Evolutionary conservation across 2,797 vertebrate genomes (phyloP), one percentile per base, ranked within the genome.

Genomic region (Percopsis omiscomaycus): DNA sequence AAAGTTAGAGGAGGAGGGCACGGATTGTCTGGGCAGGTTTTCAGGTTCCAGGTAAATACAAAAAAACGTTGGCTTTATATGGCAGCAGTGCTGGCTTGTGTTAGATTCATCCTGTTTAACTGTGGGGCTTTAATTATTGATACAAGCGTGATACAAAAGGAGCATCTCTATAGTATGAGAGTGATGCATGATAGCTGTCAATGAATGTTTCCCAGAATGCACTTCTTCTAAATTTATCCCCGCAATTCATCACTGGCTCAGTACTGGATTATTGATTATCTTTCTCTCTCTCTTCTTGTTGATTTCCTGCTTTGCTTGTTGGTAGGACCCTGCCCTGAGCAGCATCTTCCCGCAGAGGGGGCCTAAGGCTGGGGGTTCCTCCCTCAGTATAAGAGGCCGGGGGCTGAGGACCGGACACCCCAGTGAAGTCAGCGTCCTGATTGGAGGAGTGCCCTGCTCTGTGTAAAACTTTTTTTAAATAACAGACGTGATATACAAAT

Each of bases 291-390:
- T 44, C 15, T 5, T 59, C 52, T 57, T 5, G 13, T 61, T 10
- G 49, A 30, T 73, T 29, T 62, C 55, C 3, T 72, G 29, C 45
- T 37, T 29, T 15, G 6, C 58, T 27, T 69, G 32, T 61, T 37
- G 29, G 13, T 57, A 98, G 97, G 91, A 98, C 74, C 97, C 97
- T 0, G 78, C 92, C 27, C 88, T 99, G 73, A 91, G 86, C 73
- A 92, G 93, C 58, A 89, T 98, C 75, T 92, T 87, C 75, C 97
- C 97, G 0, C 83, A 88, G 44, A 93, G 87, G 55, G 97, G 97
- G 5, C 96, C 97, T 63, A 94, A 94, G 86, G 95, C 96, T 0
- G 97, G 96, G 47, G 97, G 97, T 62, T 95, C 96, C 1, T 89
- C 78, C 58, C 89, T 99, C 27, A 96, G 92, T 44, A 91, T 99